Evolutionary conservation across 2,888 invertebrate genomes (phyloP).

Genomic region (Tholera decimalis): DNA sequence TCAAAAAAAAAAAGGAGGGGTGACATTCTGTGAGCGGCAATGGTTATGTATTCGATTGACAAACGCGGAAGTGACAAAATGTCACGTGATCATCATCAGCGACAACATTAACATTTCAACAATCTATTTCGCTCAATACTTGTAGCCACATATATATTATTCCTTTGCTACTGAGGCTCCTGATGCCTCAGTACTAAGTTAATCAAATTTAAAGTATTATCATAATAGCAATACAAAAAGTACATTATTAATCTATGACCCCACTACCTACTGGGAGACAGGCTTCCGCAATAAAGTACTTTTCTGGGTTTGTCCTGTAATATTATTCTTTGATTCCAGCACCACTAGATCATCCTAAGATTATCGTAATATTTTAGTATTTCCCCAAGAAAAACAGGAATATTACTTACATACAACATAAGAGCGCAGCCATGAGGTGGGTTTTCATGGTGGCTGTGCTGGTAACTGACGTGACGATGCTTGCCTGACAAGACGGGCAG

Average conservation of each 20-base stretch:
- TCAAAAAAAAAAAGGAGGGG: too few relatives aligned
- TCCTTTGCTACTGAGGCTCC: background rate
- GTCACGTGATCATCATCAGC: too few relatives aligned
- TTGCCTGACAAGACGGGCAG: constrained; percentile 32
- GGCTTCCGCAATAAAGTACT: background rate
- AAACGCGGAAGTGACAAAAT: too few relatives aligned
- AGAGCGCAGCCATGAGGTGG: constrained; percentile 87
- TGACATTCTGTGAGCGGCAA: too few relatives aligned
- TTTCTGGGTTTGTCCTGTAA: background rate
- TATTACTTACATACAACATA: constrained; percentile 76
- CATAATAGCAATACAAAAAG: background rate
- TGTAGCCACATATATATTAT: too few relatives aligned
- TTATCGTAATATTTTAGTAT: background rate
- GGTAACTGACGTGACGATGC: constrained; percentile 76
- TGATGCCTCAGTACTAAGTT: background rate
- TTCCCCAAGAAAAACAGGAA: background rate
- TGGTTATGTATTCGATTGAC: too few relatives aligned
- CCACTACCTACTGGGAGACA: background rate
- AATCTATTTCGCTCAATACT: background rate
- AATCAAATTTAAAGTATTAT: background rate
- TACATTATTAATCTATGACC: background rate
- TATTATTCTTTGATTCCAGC: background rate
- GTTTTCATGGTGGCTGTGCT: constrained; percentile 85
- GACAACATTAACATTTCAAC: too few relatives aligned
- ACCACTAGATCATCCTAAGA: background rate